These are phyloP conservation scores for Eupeodes luniger DNA, from an alignment of 2,888 invertebrate genomes.

Conservation along the genomic window DNA sequence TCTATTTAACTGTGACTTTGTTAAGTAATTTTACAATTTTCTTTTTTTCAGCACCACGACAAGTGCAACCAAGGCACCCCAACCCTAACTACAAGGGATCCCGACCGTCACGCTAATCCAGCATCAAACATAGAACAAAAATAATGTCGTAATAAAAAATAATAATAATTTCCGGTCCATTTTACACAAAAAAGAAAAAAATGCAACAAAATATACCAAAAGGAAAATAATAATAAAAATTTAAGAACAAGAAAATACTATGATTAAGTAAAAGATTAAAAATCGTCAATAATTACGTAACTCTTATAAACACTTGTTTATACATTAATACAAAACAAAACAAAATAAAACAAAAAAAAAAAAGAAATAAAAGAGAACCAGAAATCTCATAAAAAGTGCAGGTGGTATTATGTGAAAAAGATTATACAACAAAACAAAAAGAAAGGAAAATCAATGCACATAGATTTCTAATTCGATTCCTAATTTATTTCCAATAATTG, in stretches of 20 bases:
- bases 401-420: slow-evolving; percentile 12
- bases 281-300: slow-evolving; percentile 55
- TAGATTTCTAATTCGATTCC: slow-evolving; percentile 65
- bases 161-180: slow-evolving; percentile 78
- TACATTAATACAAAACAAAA: background rate
- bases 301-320: slow-evolving; percentile 64
- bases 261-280: slow-evolving; percentile 57
- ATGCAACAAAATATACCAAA: slow-evolving; percentile 73
- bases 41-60: slow-evolving; percentile 81
- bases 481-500: slow-evolving; percentile 52
- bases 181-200: slow-evolving; percentile 75
- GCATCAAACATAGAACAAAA: slow-evolving; percentile 40
- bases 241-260: slow-evolving; percentile 50
- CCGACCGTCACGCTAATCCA: slow-evolving; percentile 81
- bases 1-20: background rate
- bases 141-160: slow-evolving; percentile 61
- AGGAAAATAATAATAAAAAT: slow-evolving; percentile 60
- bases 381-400: slow-evolving; percentile 28
- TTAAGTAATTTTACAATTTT: background rate
- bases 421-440: slow-evolving; percentile 12
- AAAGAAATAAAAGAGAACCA: slow-evolving; percentile 57
- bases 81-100: slow-evolving; percentile 84
- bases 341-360: background rate
- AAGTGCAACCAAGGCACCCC: slow-evolving; percentile 83
- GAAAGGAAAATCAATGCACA: slow-evolving; percentile 43